Percentiles rank a stretch among this genome's conserved stretches.
Conservation (phyloP, 2,888 invertebrate genomes). For the Drosophila mulleri region DNA sequence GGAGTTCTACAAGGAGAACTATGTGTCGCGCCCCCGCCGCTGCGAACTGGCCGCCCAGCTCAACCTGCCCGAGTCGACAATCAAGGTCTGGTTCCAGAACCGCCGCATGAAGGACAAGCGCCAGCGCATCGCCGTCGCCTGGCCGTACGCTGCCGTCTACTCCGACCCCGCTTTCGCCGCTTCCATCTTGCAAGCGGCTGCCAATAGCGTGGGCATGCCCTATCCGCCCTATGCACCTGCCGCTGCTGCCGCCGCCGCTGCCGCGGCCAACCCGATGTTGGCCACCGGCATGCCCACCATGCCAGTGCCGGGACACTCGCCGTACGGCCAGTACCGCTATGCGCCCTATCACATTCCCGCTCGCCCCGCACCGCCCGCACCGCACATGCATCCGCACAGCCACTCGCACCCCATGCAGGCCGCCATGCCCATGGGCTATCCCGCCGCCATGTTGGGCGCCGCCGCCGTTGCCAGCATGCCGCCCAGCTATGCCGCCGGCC, state of each 20-base stretch:
- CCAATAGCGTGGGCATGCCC: constrained; percentile 89
- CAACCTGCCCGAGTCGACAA: constrained; percentile 97
- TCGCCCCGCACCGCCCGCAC: constrained; percentile 83
- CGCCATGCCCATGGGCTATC: constrained; percentile 60
- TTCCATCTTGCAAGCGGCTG: constrained; percentile 95
- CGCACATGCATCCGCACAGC: constrained; percentile 85
- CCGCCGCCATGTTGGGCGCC: constrained; percentile 69
- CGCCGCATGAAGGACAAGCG: constrained; percentile 93
- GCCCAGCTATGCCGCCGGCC: constrained; percentile 55
- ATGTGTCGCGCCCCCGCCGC: constrained; percentile 96
- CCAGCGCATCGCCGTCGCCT: constrained; percentile 96
- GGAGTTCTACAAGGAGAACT: constrained; percentile 98
- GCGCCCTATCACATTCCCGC: constrained; percentile 86
- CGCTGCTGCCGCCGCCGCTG: constrained; percentile 66
- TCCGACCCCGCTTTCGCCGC: constrained; percentile 97
- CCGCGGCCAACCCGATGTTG: constrained; percentile 85
- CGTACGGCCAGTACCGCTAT: constrained; percentile 85
- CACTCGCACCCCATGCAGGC: constrained; percentile 58
- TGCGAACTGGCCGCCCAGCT: constrained; percentile 97
- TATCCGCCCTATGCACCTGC: constrained; percentile 87
- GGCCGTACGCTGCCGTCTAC: constrained; percentile 98
- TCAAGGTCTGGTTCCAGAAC: constrained; percentile 97
- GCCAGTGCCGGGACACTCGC: constrained; percentile 85
- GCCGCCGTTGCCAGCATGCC: constrained; percentile 69
- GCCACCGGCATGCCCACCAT: constrained; percentile 85